A percentile compares a stretch with the other conserved stretches of the same genome.
phyloP scores from a whole-genome alignment of 2,888 invertebrate species.

The Falcaria lacertinaria region DNA sequence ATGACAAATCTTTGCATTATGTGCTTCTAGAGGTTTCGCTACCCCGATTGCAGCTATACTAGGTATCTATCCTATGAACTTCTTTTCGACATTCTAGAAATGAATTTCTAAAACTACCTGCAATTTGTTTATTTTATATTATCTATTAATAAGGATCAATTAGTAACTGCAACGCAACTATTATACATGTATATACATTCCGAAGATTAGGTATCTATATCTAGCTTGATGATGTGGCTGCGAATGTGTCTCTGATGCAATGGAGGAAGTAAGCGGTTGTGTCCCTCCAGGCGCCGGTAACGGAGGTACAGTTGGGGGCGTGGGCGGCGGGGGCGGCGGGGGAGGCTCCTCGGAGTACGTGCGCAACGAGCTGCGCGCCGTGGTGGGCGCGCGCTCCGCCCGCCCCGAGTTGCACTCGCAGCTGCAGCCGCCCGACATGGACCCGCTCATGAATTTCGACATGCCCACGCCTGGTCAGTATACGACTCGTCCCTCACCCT shows the following conservation, averaged over 20 bases:
- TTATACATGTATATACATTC: neutral
- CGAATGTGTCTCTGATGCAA: neutral
- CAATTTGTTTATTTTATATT: neutral
- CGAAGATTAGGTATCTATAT: neutral
- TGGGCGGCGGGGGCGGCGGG: constrained; percentile 49
- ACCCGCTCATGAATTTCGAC: constrained; percentile 84
- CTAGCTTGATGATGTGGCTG: neutral
- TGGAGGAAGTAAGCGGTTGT: constrained; percentile 5
- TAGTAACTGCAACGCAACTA: neutral
- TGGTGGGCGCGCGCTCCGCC: constrained; percentile 90
- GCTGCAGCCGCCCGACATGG: constrained; percentile 82
- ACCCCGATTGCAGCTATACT: constrained; percentile 14
- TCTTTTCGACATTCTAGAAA: neutral
- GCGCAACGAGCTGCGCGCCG: constrained; percentile 92
- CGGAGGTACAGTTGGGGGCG: constrained; percentile 35
- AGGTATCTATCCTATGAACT: neutral
- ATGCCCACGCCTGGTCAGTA: constrained; percentile 81
- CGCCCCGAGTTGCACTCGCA: constrained; percentile 70
- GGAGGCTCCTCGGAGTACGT: constrained; percentile 91
- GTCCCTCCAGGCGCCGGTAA: constrained; percentile 35
- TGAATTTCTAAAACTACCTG: neutral
- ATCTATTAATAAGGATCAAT: neutral
- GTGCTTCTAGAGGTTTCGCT: constrained; percentile 23
- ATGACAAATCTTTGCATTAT: constrained; percentile 40
- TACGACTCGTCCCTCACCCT: neutral